Percentiles rank a stretch among this genome's conserved stretches.
Evolutionary conservation across 2,797 vertebrate species (phyloP).

Genomic region (Oreonectes daqikongensis): DNA sequence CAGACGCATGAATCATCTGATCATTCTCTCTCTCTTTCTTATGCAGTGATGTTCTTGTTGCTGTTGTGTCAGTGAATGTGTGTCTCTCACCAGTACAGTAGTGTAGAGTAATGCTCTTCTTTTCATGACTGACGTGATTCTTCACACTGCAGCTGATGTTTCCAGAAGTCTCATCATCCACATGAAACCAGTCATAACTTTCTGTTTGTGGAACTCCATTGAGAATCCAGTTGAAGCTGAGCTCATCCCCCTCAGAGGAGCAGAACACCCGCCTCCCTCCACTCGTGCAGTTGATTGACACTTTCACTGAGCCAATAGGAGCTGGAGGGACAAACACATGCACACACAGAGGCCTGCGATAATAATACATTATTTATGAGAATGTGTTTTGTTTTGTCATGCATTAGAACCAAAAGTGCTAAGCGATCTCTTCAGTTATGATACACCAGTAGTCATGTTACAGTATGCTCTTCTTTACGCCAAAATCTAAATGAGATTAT

Average conservation of each 20-base stretch:
- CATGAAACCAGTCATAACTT: not conserved
- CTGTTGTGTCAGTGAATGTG: not conserved
- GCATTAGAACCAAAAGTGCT: too few species aligned
- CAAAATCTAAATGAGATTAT: too few species aligned
- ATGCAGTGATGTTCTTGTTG: not conserved
- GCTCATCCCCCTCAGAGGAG: constrained; percentile 37
- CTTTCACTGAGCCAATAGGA: constrained; percentile 16
- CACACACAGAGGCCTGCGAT: too few species aligned
- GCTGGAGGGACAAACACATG: not conserved
- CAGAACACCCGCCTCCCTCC: constrained; percentile 19
- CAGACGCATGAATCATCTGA: not conserved
- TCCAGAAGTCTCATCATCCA: not conserved
- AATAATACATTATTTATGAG: too few species aligned
- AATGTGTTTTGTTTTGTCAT: too few species aligned
- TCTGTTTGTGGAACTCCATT: not conserved
- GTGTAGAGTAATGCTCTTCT: not conserved
- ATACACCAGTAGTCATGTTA: too few species aligned
- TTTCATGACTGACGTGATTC: constrained; percentile 6
- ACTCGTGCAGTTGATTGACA: not conserved
- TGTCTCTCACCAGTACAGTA: constrained; percentile 16
- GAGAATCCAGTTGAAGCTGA: constrained; percentile 16
- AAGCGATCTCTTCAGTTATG: too few species aligned
- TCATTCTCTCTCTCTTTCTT: not conserved
- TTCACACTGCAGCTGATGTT: constrained; percentile 18
- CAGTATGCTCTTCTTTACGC: too few species aligned